Base-by-base conservation (phyloP, 2,797 vertebrate species). In the Leontopithecus rosalia region DNA sequence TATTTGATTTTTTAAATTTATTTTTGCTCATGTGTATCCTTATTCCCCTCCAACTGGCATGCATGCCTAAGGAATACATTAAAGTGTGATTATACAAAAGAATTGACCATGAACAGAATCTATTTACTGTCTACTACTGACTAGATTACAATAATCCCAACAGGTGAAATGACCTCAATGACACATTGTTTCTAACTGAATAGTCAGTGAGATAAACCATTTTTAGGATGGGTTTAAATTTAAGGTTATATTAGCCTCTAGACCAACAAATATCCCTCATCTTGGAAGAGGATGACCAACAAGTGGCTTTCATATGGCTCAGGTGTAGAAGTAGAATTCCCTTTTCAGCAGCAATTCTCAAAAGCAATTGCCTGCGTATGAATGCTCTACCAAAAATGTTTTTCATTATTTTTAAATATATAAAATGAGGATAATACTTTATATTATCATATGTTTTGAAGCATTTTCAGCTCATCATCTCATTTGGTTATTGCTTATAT, bases 401-500 rank as follows among this genome's bases (percentile, higher is more conserved):
- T 52, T 67, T 88, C 77, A 85, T 86, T 36, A 46, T 61, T 90
- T 81, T 92, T 58, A 80, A 57, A 55, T 70, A 36, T 58, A 1
- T 70, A 83, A 46, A 82, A 86, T 36, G 58, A 76, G 41, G 64
- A 1, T 80, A 82, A 55, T 36, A 72, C 20, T 84, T 95, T 61
- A 80, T 13, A 70, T 30, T 77, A 17, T 50, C 4, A 46, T 88
- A 52, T 36, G 5, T 83, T 90, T 46, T 90, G 8, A 84, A 87
- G 14, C 28, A 61, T 93, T 92, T 93, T 91, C 22, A 75, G 4
- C 4, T 91, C 46, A 58, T 43, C 24, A 33, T 73, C 28, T 88
- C 70, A 41, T 41, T 84, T 55, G 20, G 10, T 97, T 90, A 90
- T 81, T 92, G 92, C 15, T 89, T 86, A 2, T 86, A 61, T 81